These are phyloP conservation scores for Upupa epops DNA, from an alignment of 2,113 vertebrate species.

Conservation along the genomic window DNA sequence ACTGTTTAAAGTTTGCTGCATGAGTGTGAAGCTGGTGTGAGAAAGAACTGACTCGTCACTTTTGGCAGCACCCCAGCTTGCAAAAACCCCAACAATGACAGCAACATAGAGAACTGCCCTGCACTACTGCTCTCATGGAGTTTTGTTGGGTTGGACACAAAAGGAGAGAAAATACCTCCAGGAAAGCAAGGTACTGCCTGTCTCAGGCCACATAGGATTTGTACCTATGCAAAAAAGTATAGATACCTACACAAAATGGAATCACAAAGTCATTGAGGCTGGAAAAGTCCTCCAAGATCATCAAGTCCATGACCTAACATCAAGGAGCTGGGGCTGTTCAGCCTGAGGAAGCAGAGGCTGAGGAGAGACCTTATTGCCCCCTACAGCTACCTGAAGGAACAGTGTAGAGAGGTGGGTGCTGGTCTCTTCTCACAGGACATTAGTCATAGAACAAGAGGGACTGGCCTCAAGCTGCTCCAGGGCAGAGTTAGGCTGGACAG, in stretches of 20 bases:
- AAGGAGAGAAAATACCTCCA: background rate
- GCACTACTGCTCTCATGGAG: background rate
- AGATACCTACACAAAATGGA: background rate
- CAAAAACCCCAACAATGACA: background rate
- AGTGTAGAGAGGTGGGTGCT: too few relatives aligned
- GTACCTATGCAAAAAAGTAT: background rate
- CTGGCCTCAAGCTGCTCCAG: too few relatives aligned
- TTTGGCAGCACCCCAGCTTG: background rate
- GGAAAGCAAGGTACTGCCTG: background rate
- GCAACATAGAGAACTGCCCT: background rate
- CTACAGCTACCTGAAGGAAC: too few relatives aligned
- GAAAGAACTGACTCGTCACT: background rate
- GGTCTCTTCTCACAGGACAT: too few relatives aligned
- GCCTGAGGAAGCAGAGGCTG: too few relatives aligned
- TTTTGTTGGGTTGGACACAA: background rate
- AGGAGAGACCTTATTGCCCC: too few relatives aligned
- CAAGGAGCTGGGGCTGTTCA: too few relatives aligned
- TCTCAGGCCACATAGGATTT: background rate
- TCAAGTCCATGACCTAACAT: too few relatives aligned
- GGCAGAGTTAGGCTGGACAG: too few relatives aligned
- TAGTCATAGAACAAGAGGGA: too few relatives aligned
- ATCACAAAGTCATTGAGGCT: too few relatives aligned
- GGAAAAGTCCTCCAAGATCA: too few relatives aligned
- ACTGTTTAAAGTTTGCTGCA: constrained; percentile 10
- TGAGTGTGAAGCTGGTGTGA: constrained; percentile 3